Conservation (phyloP, 2,113 vertebrate species). For the Parotia lawesii region DNA sequence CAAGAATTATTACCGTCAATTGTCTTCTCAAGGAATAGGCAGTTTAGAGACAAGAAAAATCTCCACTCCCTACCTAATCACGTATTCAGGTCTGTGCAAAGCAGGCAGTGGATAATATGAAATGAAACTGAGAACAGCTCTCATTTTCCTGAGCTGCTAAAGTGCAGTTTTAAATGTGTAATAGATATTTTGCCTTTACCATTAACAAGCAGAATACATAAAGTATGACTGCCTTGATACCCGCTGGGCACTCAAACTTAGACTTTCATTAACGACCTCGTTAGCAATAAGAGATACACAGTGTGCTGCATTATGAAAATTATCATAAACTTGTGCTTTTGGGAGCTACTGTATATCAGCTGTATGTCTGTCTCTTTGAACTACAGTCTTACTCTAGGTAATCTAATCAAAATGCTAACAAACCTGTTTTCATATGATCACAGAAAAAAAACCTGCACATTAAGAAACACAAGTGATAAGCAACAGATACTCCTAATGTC, state of each 20-base stretch:
- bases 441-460: background rate
- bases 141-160: background rate
- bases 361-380: background rate
- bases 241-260: background rate
- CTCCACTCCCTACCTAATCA: background rate
- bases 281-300: background rate
- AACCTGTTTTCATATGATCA: background rate
- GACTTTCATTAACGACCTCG: background rate
- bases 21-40: background rate
- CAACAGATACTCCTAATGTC: background rate
- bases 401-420: constrained; percentile 33
- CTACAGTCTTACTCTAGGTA: background rate
- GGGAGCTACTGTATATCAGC: background rate
- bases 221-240: background rate
- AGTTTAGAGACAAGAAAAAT: background rate
- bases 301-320: background rate
- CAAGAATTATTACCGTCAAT: background rate
- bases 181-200: background rate
- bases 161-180: background rate
- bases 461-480: background rate
- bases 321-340: background rate
- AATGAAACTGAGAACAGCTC: background rate
- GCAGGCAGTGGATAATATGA: background rate
- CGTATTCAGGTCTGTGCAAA: background rate
- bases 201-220: background rate